Base-by-base conservation (phyloP, 2,888 invertebrate genomes). In the Mesorhabditis belari region DNA sequence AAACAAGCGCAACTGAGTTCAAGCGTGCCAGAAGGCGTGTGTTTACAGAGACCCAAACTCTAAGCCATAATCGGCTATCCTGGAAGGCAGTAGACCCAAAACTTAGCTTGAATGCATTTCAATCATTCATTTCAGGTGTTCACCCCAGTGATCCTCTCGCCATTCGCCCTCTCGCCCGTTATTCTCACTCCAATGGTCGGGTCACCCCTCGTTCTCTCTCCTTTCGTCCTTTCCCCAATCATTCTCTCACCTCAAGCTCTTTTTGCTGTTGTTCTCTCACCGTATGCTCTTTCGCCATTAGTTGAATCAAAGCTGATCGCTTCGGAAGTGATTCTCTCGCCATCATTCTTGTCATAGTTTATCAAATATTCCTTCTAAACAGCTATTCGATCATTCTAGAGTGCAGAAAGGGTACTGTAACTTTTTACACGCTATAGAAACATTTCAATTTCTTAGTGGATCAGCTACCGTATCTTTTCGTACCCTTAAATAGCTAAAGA, bases 221-320 rank as follows among this genome's bases (percentile, higher is more conserved):
- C 78, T 23, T 77, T 79, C 64, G 77, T 77, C 5, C 69, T 79
- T 3, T 70, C 73, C 3, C 79, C 79, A 17, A 66, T 79, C 54
- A 76, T 79, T 52, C 63, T 76, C 2, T 78, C 77, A 17, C 79
- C 79, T 49, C 76, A 77, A 58, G 67, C 67, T 23, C 66, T 79
- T 26, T 78, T 77, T 58, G 79, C 77, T 25, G 67, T 79, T 21
- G 76, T 78, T 2, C 63, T 79, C 12, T 74, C 74, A 5, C 79
- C 79, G 5, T 51, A 79, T 54, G 79, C 79, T 0, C 60, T 79
- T 5, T 76, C 76, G 5, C 79, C 79, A 23, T 54, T 79, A 27
- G 62, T 79, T 23, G 75, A 76, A 57, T 73, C 73, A 6, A 77
- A 79, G 61, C 67, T 79, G 28, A 72, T 71, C 28, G 74, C 71